Conservation (phyloP, 2,113 vertebrate genomes). For the Pseudorasbora parva region DNA sequence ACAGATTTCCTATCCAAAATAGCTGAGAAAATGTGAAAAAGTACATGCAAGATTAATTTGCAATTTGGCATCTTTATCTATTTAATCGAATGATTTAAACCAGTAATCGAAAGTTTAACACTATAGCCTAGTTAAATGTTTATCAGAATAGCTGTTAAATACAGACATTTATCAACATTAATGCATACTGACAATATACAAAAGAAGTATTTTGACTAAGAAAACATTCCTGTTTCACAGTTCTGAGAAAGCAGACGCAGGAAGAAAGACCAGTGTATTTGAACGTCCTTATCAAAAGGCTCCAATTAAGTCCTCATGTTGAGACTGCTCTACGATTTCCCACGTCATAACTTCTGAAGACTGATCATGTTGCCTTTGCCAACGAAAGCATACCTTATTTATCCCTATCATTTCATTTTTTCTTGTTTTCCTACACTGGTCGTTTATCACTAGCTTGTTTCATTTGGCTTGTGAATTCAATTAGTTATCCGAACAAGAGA, state of each 20-base stretch:
- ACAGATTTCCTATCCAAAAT: neutral
- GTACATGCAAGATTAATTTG: neutral
- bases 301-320: slow-evolving; percentile 11
- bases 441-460: slow-evolving; percentile 45
- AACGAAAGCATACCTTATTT: slow-evolving; percentile 39
- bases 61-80: neutral
- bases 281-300: neutral
- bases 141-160: neutral
- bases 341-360: slow-evolving; percentile 31
- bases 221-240: neutral
- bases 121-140: neutral
- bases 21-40: neutral
- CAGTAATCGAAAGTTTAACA: neutral
- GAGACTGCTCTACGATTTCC: neutral
- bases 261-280: neutral
- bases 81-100: neutral
- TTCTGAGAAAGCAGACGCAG: neutral
- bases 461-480: slow-evolving; percentile 48
- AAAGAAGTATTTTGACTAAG: neutral
- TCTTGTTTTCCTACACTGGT: slow-evolving; percentile 4
- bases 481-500: slow-evolving; percentile 51
- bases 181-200: neutral
- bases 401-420: slow-evolving; percentile 28
- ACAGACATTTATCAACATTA: neutral
- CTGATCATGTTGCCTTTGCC: slow-evolving; percentile 7